phyloP scores from a whole-genome alignment of 2,888 invertebrate species.

The Amblyjoppa proteus region DNA sequence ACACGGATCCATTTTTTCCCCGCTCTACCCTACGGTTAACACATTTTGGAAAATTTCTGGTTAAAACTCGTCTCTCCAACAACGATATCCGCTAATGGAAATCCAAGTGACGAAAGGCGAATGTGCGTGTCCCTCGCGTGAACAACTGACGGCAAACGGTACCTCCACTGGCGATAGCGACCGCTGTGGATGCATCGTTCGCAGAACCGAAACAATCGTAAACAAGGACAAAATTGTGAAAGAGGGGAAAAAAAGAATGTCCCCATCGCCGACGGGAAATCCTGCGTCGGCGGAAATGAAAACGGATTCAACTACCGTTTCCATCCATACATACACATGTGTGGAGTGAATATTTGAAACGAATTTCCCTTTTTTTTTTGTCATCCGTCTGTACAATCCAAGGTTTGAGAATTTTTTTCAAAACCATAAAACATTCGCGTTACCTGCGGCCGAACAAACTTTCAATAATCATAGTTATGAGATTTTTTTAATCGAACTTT shows the following conservation, averaged over 20 bases:
- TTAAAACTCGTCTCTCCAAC: background rate
- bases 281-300: slow-evolving; percentile 55
- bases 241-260: slow-evolving; percentile 13
- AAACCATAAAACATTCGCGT: slow-evolving; percentile 39
- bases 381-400: slow-evolving; percentile 1
- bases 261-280: slow-evolving; percentile 22
- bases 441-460: slow-evolving; percentile 24
- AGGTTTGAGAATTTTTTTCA: slow-evolving; percentile 51
- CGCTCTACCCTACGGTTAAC: background rate
- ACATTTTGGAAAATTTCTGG: background rate
- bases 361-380: background rate
- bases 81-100: slow-evolving; percentile 1
- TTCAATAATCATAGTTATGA: background rate
- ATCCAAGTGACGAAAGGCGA: background rate
- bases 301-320: slow-evolving; percentile 48
- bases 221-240: slow-evolving; percentile 37
- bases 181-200: background rate
- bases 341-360: slow-evolving; percentile 48
- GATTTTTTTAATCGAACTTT: slow-evolving; percentile 8
- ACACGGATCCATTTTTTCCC: too few relatives aligned
- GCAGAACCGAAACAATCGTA: slow-evolving; percentile 15
- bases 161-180: background rate
- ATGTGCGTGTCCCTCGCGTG: background rate
- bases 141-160: background rate
- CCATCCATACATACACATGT: slow-evolving; percentile 9